These are phyloP conservation scores for Sebastes aleutianus DNA, from an alignment of 2,797 vertebrate genomes.

Conservation along the genomic window DNA sequence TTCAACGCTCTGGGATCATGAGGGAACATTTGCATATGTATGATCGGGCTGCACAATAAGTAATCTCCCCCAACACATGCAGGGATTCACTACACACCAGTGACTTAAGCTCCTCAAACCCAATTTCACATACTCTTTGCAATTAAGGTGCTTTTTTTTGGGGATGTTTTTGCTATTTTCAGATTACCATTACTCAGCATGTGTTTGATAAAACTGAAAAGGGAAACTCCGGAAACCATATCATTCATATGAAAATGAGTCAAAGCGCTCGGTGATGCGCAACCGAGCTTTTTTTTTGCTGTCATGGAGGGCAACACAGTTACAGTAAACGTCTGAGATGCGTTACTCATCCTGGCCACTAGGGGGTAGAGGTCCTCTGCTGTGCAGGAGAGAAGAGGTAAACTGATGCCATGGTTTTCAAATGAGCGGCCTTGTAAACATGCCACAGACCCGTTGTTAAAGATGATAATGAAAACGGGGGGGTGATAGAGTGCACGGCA, in stretches of 20 bases:
- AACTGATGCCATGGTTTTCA: constrained; percentile 57
- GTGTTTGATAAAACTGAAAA: constrained; percentile 41
- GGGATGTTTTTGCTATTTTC: constrained; percentile 33
- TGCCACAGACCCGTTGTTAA: constrained; percentile 68
- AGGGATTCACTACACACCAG: constrained; percentile 70
- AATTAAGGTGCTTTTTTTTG: constrained; percentile 62
- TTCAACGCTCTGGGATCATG: constrained; percentile 67
- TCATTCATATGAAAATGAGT: constrained; percentile 45
- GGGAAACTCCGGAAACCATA: constrained; percentile 22
- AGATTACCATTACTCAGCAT: constrained; percentile 63
- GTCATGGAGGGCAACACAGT: constrained; percentile 4
- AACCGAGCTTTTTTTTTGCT: constrained; percentile 11
- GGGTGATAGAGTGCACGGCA: constrained; percentile 28
- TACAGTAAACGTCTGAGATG: neutral
- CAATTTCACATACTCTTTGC: constrained; percentile 56
- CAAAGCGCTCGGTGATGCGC: constrained; percentile 33
- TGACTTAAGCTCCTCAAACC: constrained; percentile 71
- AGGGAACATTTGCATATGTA: constrained; percentile 75
- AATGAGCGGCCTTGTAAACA: constrained; percentile 71
- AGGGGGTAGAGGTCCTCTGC: constrained; percentile 75
- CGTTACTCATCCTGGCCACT: constrained; percentile 52
- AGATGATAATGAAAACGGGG: constrained; percentile 58
- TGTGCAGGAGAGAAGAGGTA: constrained; percentile 26
- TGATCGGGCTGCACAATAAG: constrained; percentile 70
- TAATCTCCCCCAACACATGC: constrained; percentile 72